Base-by-base conservation (phyloP, 2,888 invertebrate genomes). In the Sphecodes monilicornis region DNA sequence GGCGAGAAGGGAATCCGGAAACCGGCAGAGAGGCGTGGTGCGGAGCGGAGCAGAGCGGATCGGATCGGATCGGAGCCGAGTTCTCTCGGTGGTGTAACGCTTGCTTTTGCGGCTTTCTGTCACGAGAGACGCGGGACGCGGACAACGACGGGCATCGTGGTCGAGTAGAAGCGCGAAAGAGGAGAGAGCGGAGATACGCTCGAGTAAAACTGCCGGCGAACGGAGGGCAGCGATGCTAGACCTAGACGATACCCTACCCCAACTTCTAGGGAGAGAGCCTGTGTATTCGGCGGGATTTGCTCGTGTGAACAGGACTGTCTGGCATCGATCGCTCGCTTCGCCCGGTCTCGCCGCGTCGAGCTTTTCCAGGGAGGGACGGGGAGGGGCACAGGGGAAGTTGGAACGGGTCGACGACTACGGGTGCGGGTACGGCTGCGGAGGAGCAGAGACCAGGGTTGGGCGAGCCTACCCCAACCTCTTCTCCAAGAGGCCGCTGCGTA, bases 381-480 rank as follows among this genome's bases (percentile, higher is more conserved):
- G 87, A 80, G 89, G 76, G 78, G 80, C 32, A 46, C 78, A 70
- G 85, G 86, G 89, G 84, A 80, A 76, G 80, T 76, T 81, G 76
- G 86, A 70, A 69, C 86, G 78, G 84, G 50, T 50, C 26, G 78
- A 78, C 68, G 76, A 73, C 72, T n/a, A 57, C 54, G 5, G 46
- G 46, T 5, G 46, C 8, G 46, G 46, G 50, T 50, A 50, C 50
- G 50, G 18, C 50, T 50, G 50, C 50, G 50, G 57, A 26, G 57
- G 57, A 57, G 57, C 26, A 64, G 64, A 32, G 64, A 18, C 29
- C 64, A 83, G 74, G 81, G 82, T 80, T 87, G 91, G 91, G 90
- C 91, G 92, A 93, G 94, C 94, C 94, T 94, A 94, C 94, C 94
- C 94, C 94, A 94, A 94, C 94, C 94, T 94, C 94, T 91, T 94